Evolutionary conservation across 2,888 invertebrate species (phyloP), one percentile per base, ranked within the genome.

Genomic region (Drosophila monieri): DNA sequence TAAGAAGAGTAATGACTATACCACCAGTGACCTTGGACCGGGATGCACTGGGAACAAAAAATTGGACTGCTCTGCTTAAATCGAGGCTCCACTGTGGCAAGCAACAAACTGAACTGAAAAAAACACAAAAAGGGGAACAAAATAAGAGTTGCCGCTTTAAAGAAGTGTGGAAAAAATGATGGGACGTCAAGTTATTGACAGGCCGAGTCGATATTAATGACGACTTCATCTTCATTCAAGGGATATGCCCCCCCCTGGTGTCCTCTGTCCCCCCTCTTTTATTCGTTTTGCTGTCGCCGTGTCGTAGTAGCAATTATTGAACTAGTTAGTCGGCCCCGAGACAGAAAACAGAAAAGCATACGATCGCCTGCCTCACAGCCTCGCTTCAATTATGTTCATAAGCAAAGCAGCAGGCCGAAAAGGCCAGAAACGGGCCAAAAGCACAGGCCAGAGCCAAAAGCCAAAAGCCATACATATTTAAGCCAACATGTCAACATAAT

Each of bases 401-500:
- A 64, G 62, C 62, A 52, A 62, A 64, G 41, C 49, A 49, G 61
- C 30, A 12, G 18, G 44, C 59, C 23, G 30, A n/a, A 35, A n/a
- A 3, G 21, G 21, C 21, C 21, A 21, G 21, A 3, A 21, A 21
- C 21, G 21, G 21, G 15, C 47, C 39, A 23, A 23, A 35, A 9
- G 1, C 23, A n/a, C 35, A n/a, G 15, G 32, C 39, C 25, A 21
- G 12, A 6, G 8, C 15, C 25, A 58, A 59, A 25, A 25, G 14
- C 39, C 21, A 39, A 47, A 51, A 57, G 51, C 48, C 54, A 25
- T 68, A 59, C 79, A 80, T 84, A 83, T 86, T 88, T 88, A 85
- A 88, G 80, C 85, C 89, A 86, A 86, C 81, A 89, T 89, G 89
- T 89, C 89, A 89, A 89, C 89, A 88, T 89, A 89, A 89, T 89